These are phyloP conservation scores for Haplotaxodon microlepis DNA, from an alignment of 2,113 vertebrate species.

Conservation along the genomic window DNA sequence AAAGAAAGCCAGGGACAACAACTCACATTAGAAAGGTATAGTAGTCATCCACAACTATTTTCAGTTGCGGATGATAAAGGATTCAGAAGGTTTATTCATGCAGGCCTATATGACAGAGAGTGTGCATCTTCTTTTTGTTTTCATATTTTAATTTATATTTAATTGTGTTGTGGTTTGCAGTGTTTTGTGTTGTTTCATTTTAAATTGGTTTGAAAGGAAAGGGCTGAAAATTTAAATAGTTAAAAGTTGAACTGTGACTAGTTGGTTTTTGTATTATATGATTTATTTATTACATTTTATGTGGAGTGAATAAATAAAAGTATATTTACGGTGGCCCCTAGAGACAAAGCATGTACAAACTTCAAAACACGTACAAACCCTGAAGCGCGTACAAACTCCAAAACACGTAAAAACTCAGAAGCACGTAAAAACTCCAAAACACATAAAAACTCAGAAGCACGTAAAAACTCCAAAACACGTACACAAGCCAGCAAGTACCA, in stretches of 20 bases:
- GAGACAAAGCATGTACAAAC: fast-evolving
- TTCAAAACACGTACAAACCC: fast-evolving
- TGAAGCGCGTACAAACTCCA: fast-evolving
- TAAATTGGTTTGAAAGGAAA: no score
- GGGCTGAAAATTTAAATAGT: no score
- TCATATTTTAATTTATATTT: neutral
- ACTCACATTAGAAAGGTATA: neutral
- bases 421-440: no score
- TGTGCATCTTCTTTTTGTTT: neutral
- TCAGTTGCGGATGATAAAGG: neutral
- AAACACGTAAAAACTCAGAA: no score
- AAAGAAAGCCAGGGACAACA: neutral
- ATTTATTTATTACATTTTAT: no score
- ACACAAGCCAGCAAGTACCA: no score
- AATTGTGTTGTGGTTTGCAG: neutral
- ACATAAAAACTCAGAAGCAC: no score
- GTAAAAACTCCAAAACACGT: no score
- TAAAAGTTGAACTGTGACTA: no score
- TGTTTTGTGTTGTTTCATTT: fast-evolving
- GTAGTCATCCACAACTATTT: neutral
- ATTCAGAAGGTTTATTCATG: neutral
- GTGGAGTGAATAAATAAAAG: no score
- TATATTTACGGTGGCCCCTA: no score
- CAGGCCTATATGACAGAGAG: neutral
- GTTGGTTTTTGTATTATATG: no score